Percentiles rank a stretch among this genome's conserved stretches.
phyloP scores from a whole-genome alignment of 2,888 invertebrate species.

The Antheraea yamamai region DNA sequence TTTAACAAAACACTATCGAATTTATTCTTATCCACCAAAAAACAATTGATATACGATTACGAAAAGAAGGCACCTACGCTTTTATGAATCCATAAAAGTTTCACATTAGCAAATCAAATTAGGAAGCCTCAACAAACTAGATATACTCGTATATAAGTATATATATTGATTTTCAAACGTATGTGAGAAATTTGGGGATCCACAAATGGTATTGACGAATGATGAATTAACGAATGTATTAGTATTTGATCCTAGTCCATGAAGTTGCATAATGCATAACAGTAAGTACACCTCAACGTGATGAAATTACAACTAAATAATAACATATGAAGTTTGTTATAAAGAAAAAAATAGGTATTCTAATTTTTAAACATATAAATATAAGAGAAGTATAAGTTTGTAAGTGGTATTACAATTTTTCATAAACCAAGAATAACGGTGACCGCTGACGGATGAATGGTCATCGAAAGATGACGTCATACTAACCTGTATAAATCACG shows the following conservation, averaged over 20 bases:
- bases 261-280: neutral
- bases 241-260: neutral
- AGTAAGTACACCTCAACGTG: neutral
- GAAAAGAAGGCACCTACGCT: slow-evolving; percentile 11
- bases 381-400: neutral
- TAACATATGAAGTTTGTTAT: too few species aligned
- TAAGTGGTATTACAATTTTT: neutral
- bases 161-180: neutral
- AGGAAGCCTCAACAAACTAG: neutral
- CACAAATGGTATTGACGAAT: neutral
- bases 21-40: neutral
- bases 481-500: neutral
- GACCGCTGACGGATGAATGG: neutral
- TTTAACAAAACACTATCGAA: neutral
- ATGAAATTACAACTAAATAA: neutral
- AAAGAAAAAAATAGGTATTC: too few species aligned
- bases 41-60: slow-evolving; percentile 9
- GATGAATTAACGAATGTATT: neutral
- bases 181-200: neutral
- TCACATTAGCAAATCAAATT: slow-evolving; percentile 18
- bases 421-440: neutral
- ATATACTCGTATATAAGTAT: neutral
- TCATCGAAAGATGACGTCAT: neutral
- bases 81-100: slow-evolving; percentile 14
- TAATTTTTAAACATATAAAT: neutral